Percentiles rank a stretch among this genome's conserved stretches.
phyloP scores from a whole-genome alignment of 2,888 invertebrate species.

The Tryphoninae sp. region DNA sequence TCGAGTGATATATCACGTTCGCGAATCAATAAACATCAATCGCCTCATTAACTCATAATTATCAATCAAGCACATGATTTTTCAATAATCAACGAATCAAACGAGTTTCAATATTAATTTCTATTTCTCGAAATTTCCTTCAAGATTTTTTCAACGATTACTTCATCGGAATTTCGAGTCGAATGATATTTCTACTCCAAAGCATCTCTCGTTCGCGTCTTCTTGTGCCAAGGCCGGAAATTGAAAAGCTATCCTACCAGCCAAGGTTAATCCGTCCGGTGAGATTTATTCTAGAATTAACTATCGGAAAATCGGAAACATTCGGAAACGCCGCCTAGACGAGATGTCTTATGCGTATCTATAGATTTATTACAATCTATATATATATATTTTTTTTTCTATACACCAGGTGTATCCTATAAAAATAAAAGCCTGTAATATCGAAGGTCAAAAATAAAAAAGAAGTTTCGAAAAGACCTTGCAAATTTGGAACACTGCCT shows the following conservation, averaged over 20 bases:
- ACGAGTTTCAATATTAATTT: no score
- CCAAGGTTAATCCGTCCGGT: slow-evolving; percentile 12
- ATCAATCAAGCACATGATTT: not conserved
- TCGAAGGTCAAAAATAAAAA: not conserved
- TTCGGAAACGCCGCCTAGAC: not conserved
- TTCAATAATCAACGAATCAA: not conserved
- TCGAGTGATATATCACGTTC: slow-evolving; percentile 32
- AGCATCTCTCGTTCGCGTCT: not conserved
- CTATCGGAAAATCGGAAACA: slow-evolving; percentile 39
- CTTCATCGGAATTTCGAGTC: slow-evolving; percentile 18
- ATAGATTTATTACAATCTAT: not conserved
- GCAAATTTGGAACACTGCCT: not conserved
- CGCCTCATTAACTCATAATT: slow-evolving; percentile 41
- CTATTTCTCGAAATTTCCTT: not conserved
- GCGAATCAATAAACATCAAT: slow-evolving; percentile 40
- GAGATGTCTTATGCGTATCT: not conserved
- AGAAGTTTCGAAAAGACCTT: not conserved
- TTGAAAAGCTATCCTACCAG: slow-evolving; percentile 40
- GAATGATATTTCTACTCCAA: not conserved
- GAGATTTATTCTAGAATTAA: not conserved
- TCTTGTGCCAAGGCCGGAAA: slow-evolving; percentile 30
- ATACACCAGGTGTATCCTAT: no score
- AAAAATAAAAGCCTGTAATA: not conserved
- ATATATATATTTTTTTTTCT: no score
- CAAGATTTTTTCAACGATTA: slow-evolving; percentile 3